Conservation (phyloP, 2,113 vertebrate species). For the Rhinogobius similis region DNA sequence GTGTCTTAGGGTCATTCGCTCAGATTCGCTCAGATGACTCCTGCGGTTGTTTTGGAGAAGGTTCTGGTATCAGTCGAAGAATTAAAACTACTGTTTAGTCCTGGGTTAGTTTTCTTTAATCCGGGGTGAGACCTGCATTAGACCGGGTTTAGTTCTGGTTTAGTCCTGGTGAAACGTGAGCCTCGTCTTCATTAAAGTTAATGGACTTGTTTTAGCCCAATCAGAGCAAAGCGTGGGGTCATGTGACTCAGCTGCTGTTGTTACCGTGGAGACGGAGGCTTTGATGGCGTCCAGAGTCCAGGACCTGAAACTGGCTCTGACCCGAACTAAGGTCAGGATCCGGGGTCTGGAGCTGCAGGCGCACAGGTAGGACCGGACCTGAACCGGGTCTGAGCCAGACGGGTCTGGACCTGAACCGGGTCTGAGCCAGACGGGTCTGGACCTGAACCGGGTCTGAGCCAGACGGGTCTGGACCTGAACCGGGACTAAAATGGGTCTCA, state of each 20-base stretch:
- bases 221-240: background rate
- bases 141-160: background rate
- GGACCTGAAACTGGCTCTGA: constrained; percentile 4
- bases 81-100: too few relatives aligned
- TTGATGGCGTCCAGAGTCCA: background rate
- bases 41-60: too few relatives aligned
- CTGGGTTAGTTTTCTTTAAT: background rate
- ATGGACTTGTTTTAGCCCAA: background rate
- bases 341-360: background rate
- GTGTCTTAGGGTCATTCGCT: too few relatives aligned
- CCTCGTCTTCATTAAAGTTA: background rate
- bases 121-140: background rate
- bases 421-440: background rate
- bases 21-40: too few relatives aligned
- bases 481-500: background rate
- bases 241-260: background rate
- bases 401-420: background rate
- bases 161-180: background rate
- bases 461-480: background rate
- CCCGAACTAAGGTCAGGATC: background rate
- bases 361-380: background rate
- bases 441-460: background rate
- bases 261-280: background rate
- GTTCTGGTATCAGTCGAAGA: too few relatives aligned
- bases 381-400: background rate